Conservation (phyloP, 2,888 invertebrate genomes). For the Plusia festucae region DNA sequence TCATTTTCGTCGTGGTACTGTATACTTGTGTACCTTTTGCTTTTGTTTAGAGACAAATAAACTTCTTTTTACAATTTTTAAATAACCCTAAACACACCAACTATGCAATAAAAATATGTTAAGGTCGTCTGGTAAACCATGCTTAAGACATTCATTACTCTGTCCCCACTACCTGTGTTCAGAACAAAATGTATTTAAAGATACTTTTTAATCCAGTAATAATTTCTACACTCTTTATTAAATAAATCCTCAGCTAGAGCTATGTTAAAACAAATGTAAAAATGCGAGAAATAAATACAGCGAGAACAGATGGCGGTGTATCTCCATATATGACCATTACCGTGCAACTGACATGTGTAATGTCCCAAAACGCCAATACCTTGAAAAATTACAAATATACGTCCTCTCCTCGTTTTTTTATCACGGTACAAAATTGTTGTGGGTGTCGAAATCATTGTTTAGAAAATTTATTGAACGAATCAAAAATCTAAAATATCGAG, state of each 20-base stretch:
- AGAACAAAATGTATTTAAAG: no score
- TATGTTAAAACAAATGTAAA: background rate
- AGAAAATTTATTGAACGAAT: background rate
- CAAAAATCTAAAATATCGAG: background rate
- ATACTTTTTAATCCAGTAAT: no score
- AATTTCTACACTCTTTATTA: background rate
- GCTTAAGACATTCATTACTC: background rate
- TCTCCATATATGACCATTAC: constrained; percentile 54
- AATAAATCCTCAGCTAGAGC: background rate
- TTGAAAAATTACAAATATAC: constrained; percentile 37
- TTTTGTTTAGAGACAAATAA: no score
- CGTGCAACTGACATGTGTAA: constrained; percentile 57
- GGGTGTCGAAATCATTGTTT: constrained; percentile 2
- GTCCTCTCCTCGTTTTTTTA: constrained; percentile 25
- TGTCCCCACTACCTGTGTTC: no score
- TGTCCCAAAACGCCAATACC: constrained; percentile 55
- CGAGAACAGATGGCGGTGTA: constrained; percentile 37
- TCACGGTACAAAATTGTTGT: constrained; percentile 11
- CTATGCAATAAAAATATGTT: background rate
- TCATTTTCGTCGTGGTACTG: no score
- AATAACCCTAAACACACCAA: no score
- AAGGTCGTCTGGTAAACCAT: background rate
- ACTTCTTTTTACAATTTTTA: no score
- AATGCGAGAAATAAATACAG: constrained; percentile 16
- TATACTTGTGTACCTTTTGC: no score